These are phyloP conservation scores for Sterrhoptilus dennistouni DNA, from an alignment of 2,113 vertebrate genomes.

Conservation along the genomic window DNA sequence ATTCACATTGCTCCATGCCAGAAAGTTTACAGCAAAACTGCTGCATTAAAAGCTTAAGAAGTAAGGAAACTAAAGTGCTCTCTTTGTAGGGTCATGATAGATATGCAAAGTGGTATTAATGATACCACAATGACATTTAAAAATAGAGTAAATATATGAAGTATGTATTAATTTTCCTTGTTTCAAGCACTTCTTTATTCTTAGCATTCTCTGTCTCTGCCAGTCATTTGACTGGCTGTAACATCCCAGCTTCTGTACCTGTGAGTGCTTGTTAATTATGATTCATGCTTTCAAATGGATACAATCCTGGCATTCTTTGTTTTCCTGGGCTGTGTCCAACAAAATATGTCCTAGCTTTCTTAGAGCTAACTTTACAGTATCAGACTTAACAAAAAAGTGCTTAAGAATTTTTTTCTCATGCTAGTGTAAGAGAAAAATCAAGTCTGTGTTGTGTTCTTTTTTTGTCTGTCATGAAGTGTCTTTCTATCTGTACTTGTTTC, in stretches of 20 bases:
- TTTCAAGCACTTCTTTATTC: not conserved
- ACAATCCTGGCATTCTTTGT: not conserved
- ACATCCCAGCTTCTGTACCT: not conserved
- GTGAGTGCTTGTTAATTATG: not conserved
- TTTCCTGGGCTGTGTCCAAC: not conserved
- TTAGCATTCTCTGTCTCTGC: not conserved
- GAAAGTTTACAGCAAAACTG: not conserved
- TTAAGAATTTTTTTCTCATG: not conserved
- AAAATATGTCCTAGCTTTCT: not conserved
- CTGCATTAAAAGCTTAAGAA: not conserved
- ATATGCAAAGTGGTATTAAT: not conserved
- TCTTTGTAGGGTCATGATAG: not conserved
- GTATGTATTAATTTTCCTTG: not conserved
- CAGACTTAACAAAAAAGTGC: not conserved
- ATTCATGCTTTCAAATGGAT: constrained; percentile 10
- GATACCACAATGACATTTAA: not conserved
- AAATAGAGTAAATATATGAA: not conserved
- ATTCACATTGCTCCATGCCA: not conserved
- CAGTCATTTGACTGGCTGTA: not conserved
- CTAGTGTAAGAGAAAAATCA: not conserved
- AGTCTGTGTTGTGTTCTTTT: not conserved
- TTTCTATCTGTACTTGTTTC: not conserved
- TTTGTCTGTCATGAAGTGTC: not conserved
- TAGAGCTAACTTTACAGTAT: not conserved
- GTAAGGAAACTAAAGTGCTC: not conserved